These are phyloP conservation scores for Mastomys natalensis DNA, from an alignment of 2,113 vertebrate genomes.

Conservation along the genomic window DNA sequence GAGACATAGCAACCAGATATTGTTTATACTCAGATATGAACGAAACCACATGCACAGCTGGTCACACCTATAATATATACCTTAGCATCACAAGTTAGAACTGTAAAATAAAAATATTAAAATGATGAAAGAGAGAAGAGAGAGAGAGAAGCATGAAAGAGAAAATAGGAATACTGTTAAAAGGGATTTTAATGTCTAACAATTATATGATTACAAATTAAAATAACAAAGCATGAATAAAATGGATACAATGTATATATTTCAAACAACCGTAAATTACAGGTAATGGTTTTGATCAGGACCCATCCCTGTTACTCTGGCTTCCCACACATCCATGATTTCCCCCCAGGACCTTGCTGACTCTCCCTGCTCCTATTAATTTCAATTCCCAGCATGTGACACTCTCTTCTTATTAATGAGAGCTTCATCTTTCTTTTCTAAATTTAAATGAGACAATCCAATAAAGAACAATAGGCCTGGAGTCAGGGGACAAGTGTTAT, in stretches of 20 bases:
- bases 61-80: neutral
- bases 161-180: conserved; percentile 12
- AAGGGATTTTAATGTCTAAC: conserved; percentile 17
- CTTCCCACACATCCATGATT: neutral
- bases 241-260: neutral
- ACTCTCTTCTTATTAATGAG: conserved; percentile 57
- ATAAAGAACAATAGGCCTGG: conserved; percentile 65
- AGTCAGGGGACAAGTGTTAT: conserved; percentile 48
- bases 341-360: neutral
- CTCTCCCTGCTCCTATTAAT: conserved; percentile 52
- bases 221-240: conserved; percentile 14
- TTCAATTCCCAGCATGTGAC: conserved; percentile 62
- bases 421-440: conserved; percentile 54
- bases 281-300: conserved; percentile 25
- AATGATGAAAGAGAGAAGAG: neutral
- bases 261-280: conserved; percentile 51
- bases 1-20: neutral
- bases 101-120: conserved; percentile 13
- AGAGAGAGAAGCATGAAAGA: neutral
- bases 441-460: conserved; percentile 68
- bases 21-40: conserved; percentile 19
- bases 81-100: neutral
- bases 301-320: neutral
- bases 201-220: conserved; percentile 41
- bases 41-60: neutral